Evolutionary conservation across 2,888 invertebrate genomes (phyloP), one percentile per base, ranked within the genome.

Genomic region (Drosophila neotestacea): DNA sequence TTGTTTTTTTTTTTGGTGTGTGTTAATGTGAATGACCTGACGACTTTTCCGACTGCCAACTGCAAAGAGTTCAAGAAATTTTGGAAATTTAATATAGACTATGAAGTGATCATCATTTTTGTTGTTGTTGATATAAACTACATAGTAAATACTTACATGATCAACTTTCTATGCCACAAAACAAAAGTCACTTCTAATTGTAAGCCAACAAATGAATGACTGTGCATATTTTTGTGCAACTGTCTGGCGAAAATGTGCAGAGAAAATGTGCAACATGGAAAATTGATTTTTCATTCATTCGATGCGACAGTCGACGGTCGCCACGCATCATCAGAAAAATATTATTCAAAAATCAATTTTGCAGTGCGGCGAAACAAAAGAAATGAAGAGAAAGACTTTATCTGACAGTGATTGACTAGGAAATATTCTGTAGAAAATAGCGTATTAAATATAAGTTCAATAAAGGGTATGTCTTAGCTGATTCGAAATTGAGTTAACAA

Each of bases 1-100:
- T 36, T 55, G 9, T 36, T 34, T 27, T 34, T 1, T 36, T 22
- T 39, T 38, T 11, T 36, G 1, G 3, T 22, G 22, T 22, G 6
- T 59, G 47, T 48, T 28, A 52, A 54, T 54, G 69, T 69, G 59
- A 69, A 65, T 60, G 69, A 69, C 65, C 69, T 55, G 48, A 13
- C 16, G 47, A 46, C 38, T 59, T 59, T 59, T 6, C 50, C 50
- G 55, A 55, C 34, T 61, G 46, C 13, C 34, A 51, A 48, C 32
- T 59, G 59, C 28, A 28, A 44, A 56, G 22, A 42, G 55, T 55
- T 42, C 32, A 55, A 32, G 22, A 30, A 34, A 13, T n/a, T 22
- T 42, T 28, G 44, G 13, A 6, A 44, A 44, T 56, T 34, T 28
- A 44, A 55, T 55, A 13, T 28, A 38, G 28, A 28, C 38, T 13